Conservation (phyloP, 2,797 vertebrate genomes). For the Micropoecilia bifurca region DNA sequence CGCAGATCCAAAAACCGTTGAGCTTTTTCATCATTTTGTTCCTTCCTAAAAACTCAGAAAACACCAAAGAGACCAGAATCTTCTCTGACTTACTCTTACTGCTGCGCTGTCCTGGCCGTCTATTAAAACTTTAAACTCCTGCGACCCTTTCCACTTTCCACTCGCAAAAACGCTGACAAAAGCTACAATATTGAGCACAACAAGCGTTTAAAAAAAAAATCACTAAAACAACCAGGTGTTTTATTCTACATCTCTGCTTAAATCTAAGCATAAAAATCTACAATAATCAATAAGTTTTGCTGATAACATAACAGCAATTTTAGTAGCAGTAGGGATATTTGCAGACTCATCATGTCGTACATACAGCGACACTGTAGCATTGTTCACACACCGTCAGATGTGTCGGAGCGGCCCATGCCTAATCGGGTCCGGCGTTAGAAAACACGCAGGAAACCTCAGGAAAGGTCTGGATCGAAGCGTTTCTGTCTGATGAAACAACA, state of each 20-base stretch:
- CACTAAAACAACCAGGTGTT: not conserved
- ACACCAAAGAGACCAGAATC: not conserved
- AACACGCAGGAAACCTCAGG: not conserved
- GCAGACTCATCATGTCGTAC: not conserved
- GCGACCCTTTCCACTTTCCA: not conserved
- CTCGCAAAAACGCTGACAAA: not conserved
- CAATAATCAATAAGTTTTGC: not conserved
- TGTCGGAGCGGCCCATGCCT: constrained; percentile 2
- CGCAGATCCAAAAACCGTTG: not conserved
- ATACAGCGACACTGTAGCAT: not conserved
- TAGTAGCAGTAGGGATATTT: not conserved
- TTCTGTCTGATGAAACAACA: not conserved
- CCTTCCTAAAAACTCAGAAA: not conserved
- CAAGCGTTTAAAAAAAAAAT: not conserved
- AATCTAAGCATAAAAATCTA: not conserved
- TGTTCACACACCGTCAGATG: not conserved
- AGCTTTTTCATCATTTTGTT: not conserved
- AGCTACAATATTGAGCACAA: not conserved
- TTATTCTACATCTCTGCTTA: not conserved
- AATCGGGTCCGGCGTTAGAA: not conserved
- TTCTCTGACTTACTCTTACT: not conserved
- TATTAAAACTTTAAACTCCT: not conserved
- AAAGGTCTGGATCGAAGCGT: not conserved
- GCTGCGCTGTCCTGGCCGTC: not conserved
- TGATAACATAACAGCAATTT: not conserved